A percentile compares a stretch with the other conserved stretches of the same genome.
These are phyloP conservation scores for Columbina picui DNA, from an alignment of 2,113 vertebrate genomes.

Conservation along the genomic window DNA sequence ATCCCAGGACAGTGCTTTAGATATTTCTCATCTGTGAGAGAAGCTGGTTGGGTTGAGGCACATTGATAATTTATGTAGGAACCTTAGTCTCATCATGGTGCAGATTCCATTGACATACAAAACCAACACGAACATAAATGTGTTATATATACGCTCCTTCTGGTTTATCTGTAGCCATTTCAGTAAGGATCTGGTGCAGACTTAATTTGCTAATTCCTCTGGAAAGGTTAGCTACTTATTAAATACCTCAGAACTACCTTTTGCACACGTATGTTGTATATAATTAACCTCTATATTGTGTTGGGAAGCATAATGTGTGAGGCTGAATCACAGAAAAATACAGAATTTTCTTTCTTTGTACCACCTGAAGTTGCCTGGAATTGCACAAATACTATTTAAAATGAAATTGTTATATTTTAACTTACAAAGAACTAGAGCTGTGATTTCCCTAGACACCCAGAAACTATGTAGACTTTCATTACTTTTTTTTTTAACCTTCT, in stretches of 20 bases:
- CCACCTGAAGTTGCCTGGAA: not conserved
- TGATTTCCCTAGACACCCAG: slow-evolving; percentile 41
- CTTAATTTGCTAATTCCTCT: not conserved
- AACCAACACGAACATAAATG: fast-evolving
- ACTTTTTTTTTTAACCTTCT: slow-evolving; percentile 47
- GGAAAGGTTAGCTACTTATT: not conserved
- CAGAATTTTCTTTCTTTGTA: not conserved
- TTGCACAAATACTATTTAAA: slow-evolving; percentile 12
- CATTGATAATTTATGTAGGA: not conserved
- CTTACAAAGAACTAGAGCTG: not conserved
- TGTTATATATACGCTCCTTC: not conserved
- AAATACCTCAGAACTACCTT: not conserved
- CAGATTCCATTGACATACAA: not conserved
- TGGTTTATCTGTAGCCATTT: not conserved
- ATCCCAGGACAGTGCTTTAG: not conserved
- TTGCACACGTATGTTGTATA: not conserved
- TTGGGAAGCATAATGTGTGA: not conserved
- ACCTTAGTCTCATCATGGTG: not conserved
- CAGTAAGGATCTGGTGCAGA: not conserved
- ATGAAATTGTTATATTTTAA: slow-evolving; percentile 1
- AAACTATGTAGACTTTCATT: slow-evolving; percentile 16
- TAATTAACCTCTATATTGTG: not conserved
- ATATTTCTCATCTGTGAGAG: not conserved
- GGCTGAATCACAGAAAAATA: not conserved
- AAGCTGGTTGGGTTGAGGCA: not conserved